phyloP scores from a whole-genome alignment of 2,888 invertebrate species.

The Sinhomidia bicolor region DNA sequence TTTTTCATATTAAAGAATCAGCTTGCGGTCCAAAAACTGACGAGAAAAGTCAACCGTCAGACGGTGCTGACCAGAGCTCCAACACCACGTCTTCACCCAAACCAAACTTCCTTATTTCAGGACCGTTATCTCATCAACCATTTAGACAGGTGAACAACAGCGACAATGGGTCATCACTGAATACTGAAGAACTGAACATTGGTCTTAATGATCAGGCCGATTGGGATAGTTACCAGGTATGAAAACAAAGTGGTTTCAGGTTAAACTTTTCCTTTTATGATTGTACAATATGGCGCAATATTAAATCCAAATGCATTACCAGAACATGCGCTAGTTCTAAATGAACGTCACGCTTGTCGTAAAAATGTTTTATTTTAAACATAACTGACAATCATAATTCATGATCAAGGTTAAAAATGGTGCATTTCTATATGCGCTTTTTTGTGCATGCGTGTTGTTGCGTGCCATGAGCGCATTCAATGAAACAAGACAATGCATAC shows the following conservation, averaged over 20 bases:
- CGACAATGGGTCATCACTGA: conserved; percentile 77
- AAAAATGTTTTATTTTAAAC: no score
- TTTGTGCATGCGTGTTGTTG: neutral
- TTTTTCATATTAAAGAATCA: conserved; percentile 52
- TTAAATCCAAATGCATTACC: no score
- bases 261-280: no score
- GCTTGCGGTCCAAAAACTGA: conserved; percentile 49
- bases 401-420: no score
- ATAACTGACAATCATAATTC: no score
- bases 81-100: conserved; percentile 61
- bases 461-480: neutral
- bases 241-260: neutral
- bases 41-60: conserved; percentile 41
- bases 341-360: no score
- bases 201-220: conserved; percentile 76
- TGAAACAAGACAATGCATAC: neutral
- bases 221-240: conserved; percentile 80
- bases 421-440: neutral
- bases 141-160: conserved; percentile 75
- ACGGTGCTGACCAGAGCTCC: conserved; percentile 62
- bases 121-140: conserved; percentile 62
- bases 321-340: no score
- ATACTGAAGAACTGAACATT: conserved; percentile 76
- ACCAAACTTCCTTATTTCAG: conserved; percentile 70
- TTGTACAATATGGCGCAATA: no score